phyloP scores from a whole-genome alignment of 2,888 invertebrate species.

The Coelinius sp. region DNA sequence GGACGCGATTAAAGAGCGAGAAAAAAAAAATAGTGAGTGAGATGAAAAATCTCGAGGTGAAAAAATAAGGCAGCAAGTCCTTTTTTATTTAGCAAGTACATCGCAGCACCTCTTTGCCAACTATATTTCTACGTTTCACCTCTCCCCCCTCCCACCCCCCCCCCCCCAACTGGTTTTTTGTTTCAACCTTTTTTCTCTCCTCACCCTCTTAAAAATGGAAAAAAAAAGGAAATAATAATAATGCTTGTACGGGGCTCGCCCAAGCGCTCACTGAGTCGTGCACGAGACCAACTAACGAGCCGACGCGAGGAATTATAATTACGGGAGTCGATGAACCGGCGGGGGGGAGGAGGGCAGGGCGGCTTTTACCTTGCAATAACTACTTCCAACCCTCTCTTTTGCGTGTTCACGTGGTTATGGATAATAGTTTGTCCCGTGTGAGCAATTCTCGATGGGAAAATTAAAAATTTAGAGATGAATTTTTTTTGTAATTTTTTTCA shows the following conservation, averaged over 20 bases:
- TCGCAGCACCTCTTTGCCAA: neutral
- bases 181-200: constrained; percentile 39
- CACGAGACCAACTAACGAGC: constrained; percentile 49
- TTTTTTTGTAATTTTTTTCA: too few relatives aligned
- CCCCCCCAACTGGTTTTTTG: neutral
- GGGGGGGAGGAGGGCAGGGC: too few relatives aligned
- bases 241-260: constrained; percentile 20
- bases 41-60: constrained; percentile 30
- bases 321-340: constrained; percentile 45
- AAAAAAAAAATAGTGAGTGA: constrained; percentile 30
- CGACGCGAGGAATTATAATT: constrained; percentile 50
- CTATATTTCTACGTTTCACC: constrained; percentile 31
- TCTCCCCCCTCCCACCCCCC: constrained; percentile 18
- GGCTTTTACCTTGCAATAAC: constrained; percentile 35
- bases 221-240: constrained; percentile 7
- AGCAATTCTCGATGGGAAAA: neutral
- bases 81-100: constrained; percentile 15
- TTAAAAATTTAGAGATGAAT: neutral
- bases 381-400: constrained; percentile 8
- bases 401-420: constrained; percentile 2
- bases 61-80: constrained; percentile 21
- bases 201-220: constrained; percentile 33
- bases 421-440: neutral
- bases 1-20: constrained; percentile 7
- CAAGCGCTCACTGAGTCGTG: constrained; percentile 29